Percentiles rank a stretch among this genome's conserved stretches.
Conservation (phyloP, 2,797 vertebrate species). For the Acanthopagrus latus region DNA sequence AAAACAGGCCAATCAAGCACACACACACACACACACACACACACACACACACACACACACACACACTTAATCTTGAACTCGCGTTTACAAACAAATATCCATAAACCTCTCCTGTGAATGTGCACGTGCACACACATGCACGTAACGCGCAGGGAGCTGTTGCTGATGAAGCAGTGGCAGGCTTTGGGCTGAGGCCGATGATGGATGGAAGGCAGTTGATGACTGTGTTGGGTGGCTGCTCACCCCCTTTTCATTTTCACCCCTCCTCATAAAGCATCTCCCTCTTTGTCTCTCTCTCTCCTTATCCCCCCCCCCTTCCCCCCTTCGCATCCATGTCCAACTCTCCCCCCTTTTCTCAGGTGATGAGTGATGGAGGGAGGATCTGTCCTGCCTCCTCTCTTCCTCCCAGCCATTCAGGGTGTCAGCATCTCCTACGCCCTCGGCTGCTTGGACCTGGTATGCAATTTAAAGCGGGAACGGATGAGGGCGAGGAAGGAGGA, state of each 20-base stretch:
- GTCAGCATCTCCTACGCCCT: constrained; percentile 58
- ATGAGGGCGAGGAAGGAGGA: constrained; percentile 13
- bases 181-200: constrained; percentile 74
- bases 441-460: constrained; percentile 20
- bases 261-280: constrained; percentile 10
- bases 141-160: constrained; percentile 50
- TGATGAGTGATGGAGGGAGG: constrained; percentile 65
- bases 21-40: background rate
- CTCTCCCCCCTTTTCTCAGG: constrained; percentile 25
- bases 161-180: constrained; percentile 75
- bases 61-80: constrained; percentile 26
- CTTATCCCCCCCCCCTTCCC: constrained; percentile 7
- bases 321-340: constrained; percentile 32
- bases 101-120: constrained; percentile 18
- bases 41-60: constrained; percentile 3
- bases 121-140: background rate
- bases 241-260: constrained; percentile 58
- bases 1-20: constrained; percentile 4
- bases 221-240: constrained; percentile 80
- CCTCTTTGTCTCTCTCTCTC: constrained; percentile 20
- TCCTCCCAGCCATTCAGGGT: constrained; percentile 51
- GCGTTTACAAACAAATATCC: constrained; percentile 45
- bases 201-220: constrained; percentile 79
- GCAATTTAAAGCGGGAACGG: constrained; percentile 43
- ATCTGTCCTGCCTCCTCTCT: constrained; percentile 39